Percentiles rank a stretch among this genome's conserved stretches.
phyloP scores from a whole-genome alignment of 92 coral and sea anemone species.

The Actinostola sp. region DNA sequence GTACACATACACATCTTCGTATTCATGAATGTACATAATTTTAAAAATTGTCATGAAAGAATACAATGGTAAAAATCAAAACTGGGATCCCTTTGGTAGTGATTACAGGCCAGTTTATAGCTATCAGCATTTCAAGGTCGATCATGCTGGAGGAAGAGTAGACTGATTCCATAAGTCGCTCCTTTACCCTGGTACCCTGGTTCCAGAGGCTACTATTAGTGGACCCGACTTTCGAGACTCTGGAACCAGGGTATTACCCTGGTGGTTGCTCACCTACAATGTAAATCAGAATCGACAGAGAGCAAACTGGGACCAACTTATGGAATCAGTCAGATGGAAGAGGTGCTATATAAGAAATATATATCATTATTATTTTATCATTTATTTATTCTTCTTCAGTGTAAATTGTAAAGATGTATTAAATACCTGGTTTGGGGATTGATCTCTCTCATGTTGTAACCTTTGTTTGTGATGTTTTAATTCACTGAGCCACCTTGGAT shows the following conservation, averaged over 20 bases:
- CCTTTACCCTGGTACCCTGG: too few relatives aligned
- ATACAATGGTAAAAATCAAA: slow-evolving; percentile 12
- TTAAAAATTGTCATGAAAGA: slow-evolving; percentile 10
- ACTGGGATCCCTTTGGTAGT: slow-evolving; percentile 35
- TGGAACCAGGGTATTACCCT: too few relatives aligned
- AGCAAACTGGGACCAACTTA: too few relatives aligned
- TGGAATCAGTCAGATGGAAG: too few relatives aligned
- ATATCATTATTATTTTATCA: not conserved
- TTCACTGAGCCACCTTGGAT: slow-evolving; percentile 92
- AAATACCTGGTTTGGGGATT: slow-evolving; percentile 5
- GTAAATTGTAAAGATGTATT: not conserved
- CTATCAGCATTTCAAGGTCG: too few relatives aligned
- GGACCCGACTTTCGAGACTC: too few relatives aligned
- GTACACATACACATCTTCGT: not conserved
- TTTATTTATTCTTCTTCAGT: not conserved
- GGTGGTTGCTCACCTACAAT: too few relatives aligned
- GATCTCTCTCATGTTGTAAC: slow-evolving; percentile 40
- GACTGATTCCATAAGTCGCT: too few relatives aligned
- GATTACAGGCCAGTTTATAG: slow-evolving; percentile 23
- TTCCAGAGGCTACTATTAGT: too few relatives aligned
- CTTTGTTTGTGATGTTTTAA: slow-evolving; percentile 55
- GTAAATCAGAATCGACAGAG: too few relatives aligned
- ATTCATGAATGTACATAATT: not conserved
- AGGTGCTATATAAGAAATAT: not conserved
- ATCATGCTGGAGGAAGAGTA: too few relatives aligned